These are phyloP conservation scores for Plecturocebus donacophilus DNA, from an alignment of 2,113 vertebrate genomes.

Conservation along the genomic window DNA sequence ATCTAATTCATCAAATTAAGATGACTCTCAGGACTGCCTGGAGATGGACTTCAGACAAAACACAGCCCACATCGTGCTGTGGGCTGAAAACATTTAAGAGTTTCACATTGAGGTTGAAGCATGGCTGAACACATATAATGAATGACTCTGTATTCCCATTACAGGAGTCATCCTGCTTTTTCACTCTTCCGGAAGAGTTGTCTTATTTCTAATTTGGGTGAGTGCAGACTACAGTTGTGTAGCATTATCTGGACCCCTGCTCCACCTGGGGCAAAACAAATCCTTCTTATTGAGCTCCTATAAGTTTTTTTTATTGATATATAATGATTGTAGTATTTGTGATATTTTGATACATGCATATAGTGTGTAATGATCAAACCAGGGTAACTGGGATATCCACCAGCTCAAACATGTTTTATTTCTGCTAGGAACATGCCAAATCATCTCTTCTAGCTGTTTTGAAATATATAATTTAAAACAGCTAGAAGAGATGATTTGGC, in stretches of 20 bases:
- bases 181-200: neutral
- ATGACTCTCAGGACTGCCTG: neutral
- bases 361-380: neutral
- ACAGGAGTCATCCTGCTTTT: neutral
- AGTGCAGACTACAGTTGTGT: neutral
- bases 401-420: neutral
- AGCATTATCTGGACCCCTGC: neutral
- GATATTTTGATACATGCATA: neutral
- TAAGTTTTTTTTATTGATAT: neutral
- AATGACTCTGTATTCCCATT: neutral
- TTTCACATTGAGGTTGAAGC: neutral
- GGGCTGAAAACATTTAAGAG: neutral
- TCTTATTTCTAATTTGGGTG: neutral
- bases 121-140: no score
- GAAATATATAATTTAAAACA: neutral
- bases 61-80: neutral
- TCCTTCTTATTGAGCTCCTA: neutral
- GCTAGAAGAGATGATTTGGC: no score
- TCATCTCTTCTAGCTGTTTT: neutral
- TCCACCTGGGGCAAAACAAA: neutral
- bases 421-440: neutral
- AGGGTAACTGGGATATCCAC: neutral
- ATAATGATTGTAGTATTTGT: neutral
- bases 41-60: neutral
- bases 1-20: neutral